A percentile compares a stretch with the other conserved stretches of the same genome.
These are phyloP conservation scores for Cyprinella venusta DNA, from an alignment of 2,797 vertebrate species.

Conservation along the genomic window DNA sequence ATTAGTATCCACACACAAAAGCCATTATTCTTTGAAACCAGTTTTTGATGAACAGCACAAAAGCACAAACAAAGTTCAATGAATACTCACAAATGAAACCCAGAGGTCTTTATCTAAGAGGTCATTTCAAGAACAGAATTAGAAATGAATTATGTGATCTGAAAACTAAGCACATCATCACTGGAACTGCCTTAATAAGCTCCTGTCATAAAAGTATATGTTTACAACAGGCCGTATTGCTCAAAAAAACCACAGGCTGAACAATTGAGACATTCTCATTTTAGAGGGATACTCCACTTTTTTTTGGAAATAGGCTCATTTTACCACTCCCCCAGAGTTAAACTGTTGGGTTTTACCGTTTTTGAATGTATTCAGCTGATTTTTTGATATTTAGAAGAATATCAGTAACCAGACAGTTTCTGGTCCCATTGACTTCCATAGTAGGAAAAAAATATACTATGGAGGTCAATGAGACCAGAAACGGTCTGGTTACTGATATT, in stretches of 20 bases:
- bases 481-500: too few species aligned
- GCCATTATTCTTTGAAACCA: conserved; percentile 51
- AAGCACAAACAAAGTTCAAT: conserved; percentile 40
- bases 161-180: conserved; percentile 38
- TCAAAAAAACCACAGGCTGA: conserved; percentile 4
- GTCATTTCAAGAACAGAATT: conserved; percentile 9
- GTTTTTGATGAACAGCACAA: conserved; percentile 38
- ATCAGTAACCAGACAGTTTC: too few species aligned
- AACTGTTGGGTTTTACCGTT: too few species aligned
- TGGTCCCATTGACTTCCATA: too few species aligned
- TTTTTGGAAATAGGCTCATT: too few species aligned
- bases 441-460: too few species aligned
- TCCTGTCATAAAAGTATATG: conserved; percentile 16
- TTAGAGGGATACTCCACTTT: too few species aligned
- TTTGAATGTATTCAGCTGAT: too few species aligned
- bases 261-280: background rate
- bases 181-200: conserved; percentile 22
- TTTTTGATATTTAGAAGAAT: too few species aligned
- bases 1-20: conserved; percentile 49
- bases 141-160: conserved; percentile 47
- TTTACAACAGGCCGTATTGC: conserved; percentile 16
- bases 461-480: too few species aligned
- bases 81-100: conserved; percentile 29
- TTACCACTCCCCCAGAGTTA: too few species aligned
- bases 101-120: conserved; percentile 34